A percentile compares a stretch with the other conserved stretches of the same genome.
phyloP scores from a whole-genome alignment of 2,113 vertebrate species.

The Arothron firmamentum region DNA sequence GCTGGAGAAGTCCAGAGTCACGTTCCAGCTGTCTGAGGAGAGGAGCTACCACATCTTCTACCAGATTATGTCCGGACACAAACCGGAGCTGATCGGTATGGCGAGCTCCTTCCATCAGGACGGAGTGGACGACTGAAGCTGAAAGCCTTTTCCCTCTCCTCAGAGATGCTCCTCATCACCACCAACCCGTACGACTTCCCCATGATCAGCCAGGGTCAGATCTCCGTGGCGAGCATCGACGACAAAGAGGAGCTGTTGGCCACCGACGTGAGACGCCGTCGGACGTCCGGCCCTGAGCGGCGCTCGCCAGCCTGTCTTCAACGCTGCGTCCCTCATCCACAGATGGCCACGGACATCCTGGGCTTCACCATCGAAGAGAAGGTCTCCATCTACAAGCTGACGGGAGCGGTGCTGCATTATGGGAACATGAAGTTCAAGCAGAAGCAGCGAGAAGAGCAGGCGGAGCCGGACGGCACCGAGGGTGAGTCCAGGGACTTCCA shows the following conservation, averaged over 20 bases:
- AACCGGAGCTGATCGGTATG: slow-evolving; percentile 64
- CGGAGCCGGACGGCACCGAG: slow-evolving; percentile 65
- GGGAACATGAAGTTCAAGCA: slow-evolving; percentile 72
- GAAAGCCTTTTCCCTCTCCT: background rate
- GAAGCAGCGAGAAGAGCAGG: slow-evolving; percentile 62
- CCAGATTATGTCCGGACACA: slow-evolving; percentile 65
- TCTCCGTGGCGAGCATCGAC: slow-evolving; percentile 63
- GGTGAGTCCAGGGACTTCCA: slow-evolving; percentile 29
- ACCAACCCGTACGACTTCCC: slow-evolving; percentile 72
- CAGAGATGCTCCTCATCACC: slow-evolving; percentile 67
- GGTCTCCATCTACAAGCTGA: slow-evolving; percentile 63
- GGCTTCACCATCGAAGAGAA: slow-evolving; percentile 65
- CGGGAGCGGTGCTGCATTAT: slow-evolving; percentile 65
- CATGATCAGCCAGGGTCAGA: slow-evolving; percentile 70
- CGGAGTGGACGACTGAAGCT: background rate
- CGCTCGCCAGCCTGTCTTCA: background rate
- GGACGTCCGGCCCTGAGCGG: background rate
- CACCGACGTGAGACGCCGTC: slow-evolving; percentile 44
- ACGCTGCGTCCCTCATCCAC: background rate
- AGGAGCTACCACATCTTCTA: slow-evolving; percentile 74
- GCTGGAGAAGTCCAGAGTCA: slow-evolving; percentile 72
- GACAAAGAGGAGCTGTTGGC: slow-evolving; percentile 68
- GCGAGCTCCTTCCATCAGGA: background rate
- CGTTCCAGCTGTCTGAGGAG: slow-evolving; percentile 65
- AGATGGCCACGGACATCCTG: slow-evolving; percentile 63